A percentile compares a stretch with the other conserved stretches of the same genome.
Evolutionary conservation across 92 coral and sea anemone species (phyloP).

Genomic region (Phenganax subtilis): DNA sequence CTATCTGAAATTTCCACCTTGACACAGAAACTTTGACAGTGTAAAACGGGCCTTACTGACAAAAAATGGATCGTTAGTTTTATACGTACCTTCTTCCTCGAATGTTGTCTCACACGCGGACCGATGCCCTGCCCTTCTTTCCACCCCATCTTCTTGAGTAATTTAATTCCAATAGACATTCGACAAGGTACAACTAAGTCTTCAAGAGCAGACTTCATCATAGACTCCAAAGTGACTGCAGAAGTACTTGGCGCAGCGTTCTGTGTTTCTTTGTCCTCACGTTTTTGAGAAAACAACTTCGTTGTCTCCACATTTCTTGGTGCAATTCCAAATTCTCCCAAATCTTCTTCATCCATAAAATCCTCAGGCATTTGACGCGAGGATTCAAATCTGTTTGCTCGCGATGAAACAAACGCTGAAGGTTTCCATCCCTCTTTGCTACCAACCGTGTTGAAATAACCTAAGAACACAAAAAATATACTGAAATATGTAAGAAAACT

Average conservation of each 20-base stretch:
- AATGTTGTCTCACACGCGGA: slow-evolving; percentile 70
- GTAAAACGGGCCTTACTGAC: too few relatives aligned
- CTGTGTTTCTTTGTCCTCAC: slow-evolving; percentile 34
- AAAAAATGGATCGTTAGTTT: neutral
- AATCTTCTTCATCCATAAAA: slow-evolving; percentile 96
- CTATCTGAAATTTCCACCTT: too few relatives aligned
- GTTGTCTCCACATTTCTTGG: slow-evolving; percentile 78
- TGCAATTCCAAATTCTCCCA: slow-evolving; percentile 92
- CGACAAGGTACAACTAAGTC: slow-evolving; percentile 79
- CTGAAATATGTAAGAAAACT: too few relatives aligned
- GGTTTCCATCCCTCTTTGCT: slow-evolving; percentile 98
- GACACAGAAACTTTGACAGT: too few relatives aligned
- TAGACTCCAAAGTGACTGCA: slow-evolving; percentile 18
- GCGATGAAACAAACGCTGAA: slow-evolving; percentile 79
- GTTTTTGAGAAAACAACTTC: slow-evolving; percentile 59
- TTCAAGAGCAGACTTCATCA: slow-evolving; percentile 50
- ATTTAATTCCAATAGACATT: slow-evolving; percentile 74
- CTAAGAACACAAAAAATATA: neutral
- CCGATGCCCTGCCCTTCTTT: slow-evolving; percentile 98
- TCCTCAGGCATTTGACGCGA: slow-evolving; percentile 85
- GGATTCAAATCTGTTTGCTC: slow-evolving; percentile 58
- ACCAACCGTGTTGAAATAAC: slow-evolving; percentile 95
- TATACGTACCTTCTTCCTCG: slow-evolving; percentile 64
- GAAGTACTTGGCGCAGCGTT: slow-evolving; percentile 47
- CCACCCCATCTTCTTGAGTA: slow-evolving; percentile 97